Evolutionary conservation across 2,797 vertebrate species (phyloP).

Genomic region (Melanotaenia nigrans): DNA sequence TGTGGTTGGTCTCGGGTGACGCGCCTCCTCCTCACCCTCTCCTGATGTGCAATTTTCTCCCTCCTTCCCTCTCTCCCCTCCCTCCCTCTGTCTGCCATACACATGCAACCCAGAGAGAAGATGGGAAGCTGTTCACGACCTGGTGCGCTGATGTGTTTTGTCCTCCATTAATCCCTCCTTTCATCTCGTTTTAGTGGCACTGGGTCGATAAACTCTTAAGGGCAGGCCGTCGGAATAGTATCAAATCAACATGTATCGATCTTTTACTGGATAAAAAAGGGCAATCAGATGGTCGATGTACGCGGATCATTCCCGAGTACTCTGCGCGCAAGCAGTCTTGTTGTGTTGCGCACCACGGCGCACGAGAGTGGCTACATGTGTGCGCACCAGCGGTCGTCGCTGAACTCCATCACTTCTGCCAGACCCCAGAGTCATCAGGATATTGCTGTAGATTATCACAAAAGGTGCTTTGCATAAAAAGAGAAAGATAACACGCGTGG

Average conservation of each 20-base stretch:
- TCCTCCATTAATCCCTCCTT: constrained; percentile 43
- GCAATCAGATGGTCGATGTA: constrained; percentile 3
- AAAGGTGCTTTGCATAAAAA: not conserved
- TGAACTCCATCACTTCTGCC: constrained; percentile 53
- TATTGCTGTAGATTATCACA: not conserved
- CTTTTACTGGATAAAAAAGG: constrained; percentile 57
- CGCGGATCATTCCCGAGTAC: constrained; percentile 15
- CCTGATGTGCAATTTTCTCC: constrained; percentile 31
- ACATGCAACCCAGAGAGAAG: constrained; percentile 36
- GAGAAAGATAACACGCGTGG: not conserved
- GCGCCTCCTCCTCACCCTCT: constrained; percentile 41
- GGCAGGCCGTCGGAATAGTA: constrained; percentile 18
- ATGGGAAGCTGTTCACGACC: constrained; percentile 43
- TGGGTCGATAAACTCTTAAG: constrained; percentile 61
- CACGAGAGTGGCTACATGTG: constrained; percentile 30
- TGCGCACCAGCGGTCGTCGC: constrained; percentile 34
- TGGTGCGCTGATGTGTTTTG: constrained; percentile 36
- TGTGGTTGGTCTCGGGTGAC: constrained; percentile 36
- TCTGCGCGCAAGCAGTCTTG: constrained; percentile 33
- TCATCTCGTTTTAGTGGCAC: constrained; percentile 41
- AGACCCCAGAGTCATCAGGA: constrained; percentile 32
- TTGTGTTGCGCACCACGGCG: constrained; percentile 44
- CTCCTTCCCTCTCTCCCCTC: constrained; percentile 17
- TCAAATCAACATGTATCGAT: constrained; percentile 44
- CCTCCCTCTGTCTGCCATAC: constrained; percentile 25